Evolutionary conservation across 2,888 invertebrate species (phyloP), one percentile per base, ranked within the genome.

Genomic region (Sarcophaga rosellei): DNA sequence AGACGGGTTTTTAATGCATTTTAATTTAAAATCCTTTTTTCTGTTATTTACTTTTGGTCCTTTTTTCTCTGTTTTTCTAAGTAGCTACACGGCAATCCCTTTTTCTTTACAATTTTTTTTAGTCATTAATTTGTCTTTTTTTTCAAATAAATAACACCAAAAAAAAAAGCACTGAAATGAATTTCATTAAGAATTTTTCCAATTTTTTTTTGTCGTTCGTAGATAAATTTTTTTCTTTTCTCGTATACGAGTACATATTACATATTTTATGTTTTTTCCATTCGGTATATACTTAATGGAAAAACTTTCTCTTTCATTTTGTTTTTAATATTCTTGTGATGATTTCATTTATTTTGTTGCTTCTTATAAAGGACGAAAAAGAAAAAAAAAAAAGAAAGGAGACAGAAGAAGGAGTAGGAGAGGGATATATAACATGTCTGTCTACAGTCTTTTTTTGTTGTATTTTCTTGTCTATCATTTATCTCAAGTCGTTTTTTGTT

Each of bases 231-330:
- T 12, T 63, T 68, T 72, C 20, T 17, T n/a, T 80, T 74, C 73
- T 66, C 47, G 62, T 68, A 77, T 73, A n/a, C n/a, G n/a, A n/a
- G n/a, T n/a, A 61, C 57, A 65, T 44, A 61, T 69, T 66, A 57
- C 59, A 47, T 66, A 76, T 70, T 84, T 84, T 63, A 69, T 81
- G 44, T 85, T 35, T 63, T 63, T 77, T 72, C 63, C 8, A 79
- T 57, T 79, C 57, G n/a, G 20, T 76, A 4, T 80, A 44, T 59
- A 35, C 6, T 1, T 53, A 53, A 69, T 57, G 23, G 57, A 62
- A 75, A 85, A 25, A 85, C 85, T 85, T 85, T 85, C 81, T 57
- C 77, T 85, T 85, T 85, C 69, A 61, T 57, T 77, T 79, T 59
- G 12, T 53, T 65, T 35, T 35, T 35, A 35, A 35, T 35, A 35